These are phyloP conservation scores for Puffinus mauretanicus DNA, from an alignment of 2,113 vertebrate genomes.

Conservation along the genomic window DNA sequence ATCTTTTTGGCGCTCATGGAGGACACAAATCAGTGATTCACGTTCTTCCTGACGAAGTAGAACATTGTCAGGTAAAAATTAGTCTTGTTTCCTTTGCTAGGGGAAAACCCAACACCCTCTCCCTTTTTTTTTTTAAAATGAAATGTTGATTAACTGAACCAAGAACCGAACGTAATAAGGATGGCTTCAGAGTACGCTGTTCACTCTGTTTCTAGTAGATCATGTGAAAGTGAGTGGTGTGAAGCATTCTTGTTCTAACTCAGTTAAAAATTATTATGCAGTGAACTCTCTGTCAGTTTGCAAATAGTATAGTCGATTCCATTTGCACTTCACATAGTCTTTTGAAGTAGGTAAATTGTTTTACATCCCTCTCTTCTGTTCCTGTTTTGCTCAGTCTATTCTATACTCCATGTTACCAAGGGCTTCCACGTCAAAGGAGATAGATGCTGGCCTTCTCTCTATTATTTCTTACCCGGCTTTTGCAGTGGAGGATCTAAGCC, in stretches of 20 bases:
- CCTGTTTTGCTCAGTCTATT: conserved; percentile 83
- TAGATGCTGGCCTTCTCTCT: conserved; percentile 94
- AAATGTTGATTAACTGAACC: not conserved
- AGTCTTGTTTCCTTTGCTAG: not conserved
- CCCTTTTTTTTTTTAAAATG: not conserved
- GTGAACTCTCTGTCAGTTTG: not conserved
- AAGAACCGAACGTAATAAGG: rapidly evolving
- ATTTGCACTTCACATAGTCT: not conserved
- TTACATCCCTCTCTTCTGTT: conserved; percentile 2
- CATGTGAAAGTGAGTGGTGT: not conserved
- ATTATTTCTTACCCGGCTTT: conserved; percentile 97
- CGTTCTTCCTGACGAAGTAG: conserved; percentile 94
- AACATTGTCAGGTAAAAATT: conserved; percentile 92
- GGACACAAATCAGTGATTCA: conserved; percentile 96
- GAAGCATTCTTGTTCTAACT: not conserved
- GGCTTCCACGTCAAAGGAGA: conserved; percentile 97
- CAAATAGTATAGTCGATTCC: not conserved
- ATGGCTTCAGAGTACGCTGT: not conserved
- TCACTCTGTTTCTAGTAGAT: not conserved
- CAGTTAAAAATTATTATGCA: not conserved
- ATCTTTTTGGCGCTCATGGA: conserved; percentile 94
- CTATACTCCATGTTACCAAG: conserved; percentile 97
- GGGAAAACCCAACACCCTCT: not conserved
- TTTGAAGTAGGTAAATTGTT: not conserved
- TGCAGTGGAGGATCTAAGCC: conserved; percentile 91